These are phyloP conservation scores for Choloepus hoffmanni DNA, from an alignment of 2,113 vertebrate genomes.

Conservation along the genomic window DNA sequence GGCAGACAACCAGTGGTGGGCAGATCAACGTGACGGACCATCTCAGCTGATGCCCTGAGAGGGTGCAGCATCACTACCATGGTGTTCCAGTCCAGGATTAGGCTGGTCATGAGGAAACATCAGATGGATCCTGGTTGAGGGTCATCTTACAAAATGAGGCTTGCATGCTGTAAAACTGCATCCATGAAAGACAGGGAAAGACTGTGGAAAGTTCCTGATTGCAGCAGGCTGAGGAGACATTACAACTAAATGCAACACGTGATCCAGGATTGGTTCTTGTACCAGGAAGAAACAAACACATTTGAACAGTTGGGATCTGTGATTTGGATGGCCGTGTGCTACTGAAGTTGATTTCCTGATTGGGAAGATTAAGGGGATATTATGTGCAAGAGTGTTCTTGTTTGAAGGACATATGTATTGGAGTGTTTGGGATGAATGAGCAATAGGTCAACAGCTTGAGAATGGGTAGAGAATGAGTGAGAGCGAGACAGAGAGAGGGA, in stretches of 20 bases:
- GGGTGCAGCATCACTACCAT: background rate
- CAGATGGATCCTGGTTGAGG: background rate
- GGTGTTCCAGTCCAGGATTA: background rate
- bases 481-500: background rate
- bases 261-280: background rate
- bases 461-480: background rate
- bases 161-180: background rate
- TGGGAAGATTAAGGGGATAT: background rate
- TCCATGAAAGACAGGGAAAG: background rate
- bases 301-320: background rate
- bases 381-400: background rate
- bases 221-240: background rate
- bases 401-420: background rate
- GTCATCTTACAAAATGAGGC: background rate
- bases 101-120: background rate
- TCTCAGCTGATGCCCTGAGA: background rate
- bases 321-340: background rate
- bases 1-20: background rate
- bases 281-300: background rate
- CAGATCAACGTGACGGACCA: background rate
- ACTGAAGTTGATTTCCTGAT: background rate
- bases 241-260: background rate
- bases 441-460: background rate
- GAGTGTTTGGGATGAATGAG: background rate
- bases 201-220: background rate